These are phyloP conservation scores for Blera fallax DNA, from an alignment of 2,888 invertebrate genomes.

Conservation along the genomic window DNA sequence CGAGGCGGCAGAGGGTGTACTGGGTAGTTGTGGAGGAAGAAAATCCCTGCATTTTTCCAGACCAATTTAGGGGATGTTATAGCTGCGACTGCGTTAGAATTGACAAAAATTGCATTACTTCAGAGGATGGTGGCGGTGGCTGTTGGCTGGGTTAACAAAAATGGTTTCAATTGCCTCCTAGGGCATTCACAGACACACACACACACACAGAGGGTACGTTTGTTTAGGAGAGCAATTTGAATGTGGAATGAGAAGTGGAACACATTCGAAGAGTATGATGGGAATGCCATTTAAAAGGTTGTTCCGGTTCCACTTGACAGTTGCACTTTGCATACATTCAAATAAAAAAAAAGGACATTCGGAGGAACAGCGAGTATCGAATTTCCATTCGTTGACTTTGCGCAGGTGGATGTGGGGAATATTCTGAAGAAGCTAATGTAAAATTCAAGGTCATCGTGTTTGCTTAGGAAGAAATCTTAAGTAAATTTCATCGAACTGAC, in stretches of 20 bases:
- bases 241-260: slow-evolving; percentile 44
- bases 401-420: slow-evolving; percentile 18
- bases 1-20: neutral
- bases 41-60: slow-evolving; percentile 53
- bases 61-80: slow-evolving; percentile 15
- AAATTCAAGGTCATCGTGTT: slow-evolving; percentile 4
- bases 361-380: neutral
- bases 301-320: slow-evolving; percentile 55
- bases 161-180: slow-evolving; percentile 1
- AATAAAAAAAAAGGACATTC: neutral
- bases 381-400: slow-evolving; percentile 16
- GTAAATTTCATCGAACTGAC: neutral
- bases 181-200: slow-evolving; percentile 10
- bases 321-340: slow-evolving; percentile 32
- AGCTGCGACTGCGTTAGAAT: slow-evolving; percentile 69
- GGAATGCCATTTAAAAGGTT: slow-evolving; percentile 26
- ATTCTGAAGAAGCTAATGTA: slow-evolving; percentile 1
- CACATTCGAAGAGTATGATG: slow-evolving; percentile 19
- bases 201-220: slow-evolving; percentile 5
- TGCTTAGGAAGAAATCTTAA: slow-evolving; percentile 1
- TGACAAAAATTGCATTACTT: slow-evolving; percentile 38
- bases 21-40: neutral
- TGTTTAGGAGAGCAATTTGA: slow-evolving; percentile 31
- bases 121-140: neutral
- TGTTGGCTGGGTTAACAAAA: neutral